Conservation (phyloP, 1,140 invertebrate species). For the Trichonephila clavata region DNA sequence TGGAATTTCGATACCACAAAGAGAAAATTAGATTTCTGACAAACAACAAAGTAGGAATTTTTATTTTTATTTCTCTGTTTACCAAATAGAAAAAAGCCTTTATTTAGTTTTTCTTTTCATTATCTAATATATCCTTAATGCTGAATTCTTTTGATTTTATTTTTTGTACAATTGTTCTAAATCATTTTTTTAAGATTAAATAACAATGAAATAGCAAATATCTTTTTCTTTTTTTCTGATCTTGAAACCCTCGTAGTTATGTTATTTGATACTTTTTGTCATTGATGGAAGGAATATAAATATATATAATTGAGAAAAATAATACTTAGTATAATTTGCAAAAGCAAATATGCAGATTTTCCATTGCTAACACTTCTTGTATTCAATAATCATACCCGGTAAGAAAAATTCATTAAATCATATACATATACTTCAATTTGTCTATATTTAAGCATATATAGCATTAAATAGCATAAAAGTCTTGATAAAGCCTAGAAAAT, state of each 20-base stretch:
- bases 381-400: no score
- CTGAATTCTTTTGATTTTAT: background rate
- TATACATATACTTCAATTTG: no score
- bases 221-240: background rate
- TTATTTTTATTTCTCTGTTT: background rate
- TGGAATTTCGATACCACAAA: background rate
- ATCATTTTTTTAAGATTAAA: background rate
- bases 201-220: background rate
- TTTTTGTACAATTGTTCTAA: background rate
- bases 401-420: no score
- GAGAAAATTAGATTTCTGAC: constrained; percentile 20
- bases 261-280: background rate
- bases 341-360: no score
- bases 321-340: no score
- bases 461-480: no score
- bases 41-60: background rate
- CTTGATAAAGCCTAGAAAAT: no score
- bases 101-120: background rate
- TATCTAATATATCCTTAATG: background rate
- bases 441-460: no score
- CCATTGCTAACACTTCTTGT: no score
- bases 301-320: no score
- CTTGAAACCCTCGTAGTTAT: background rate
- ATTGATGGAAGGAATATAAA: no score
- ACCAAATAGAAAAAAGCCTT: background rate